phyloP scores from a whole-genome alignment of 2,888 invertebrate species.

The Synanthedon tipuliformis region DNA sequence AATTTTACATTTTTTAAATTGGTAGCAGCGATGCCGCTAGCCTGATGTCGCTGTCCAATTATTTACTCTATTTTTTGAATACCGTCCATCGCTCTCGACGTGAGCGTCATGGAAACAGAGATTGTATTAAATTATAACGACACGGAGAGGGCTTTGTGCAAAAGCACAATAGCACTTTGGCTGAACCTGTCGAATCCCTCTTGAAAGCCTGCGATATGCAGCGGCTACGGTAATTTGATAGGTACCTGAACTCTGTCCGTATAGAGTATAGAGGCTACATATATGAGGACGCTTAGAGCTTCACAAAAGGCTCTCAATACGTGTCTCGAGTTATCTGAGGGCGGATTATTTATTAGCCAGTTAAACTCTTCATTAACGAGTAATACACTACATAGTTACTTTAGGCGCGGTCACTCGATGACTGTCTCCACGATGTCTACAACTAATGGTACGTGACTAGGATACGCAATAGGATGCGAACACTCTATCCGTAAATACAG shows the following conservation, averaged over 20 bases:
- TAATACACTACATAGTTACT: too few relatives aligned
- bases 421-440: too few relatives aligned
- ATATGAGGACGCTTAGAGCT: too few relatives aligned
- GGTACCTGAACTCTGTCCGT: too few relatives aligned
- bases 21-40: not conserved
- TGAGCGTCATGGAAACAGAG: too few relatives aligned
- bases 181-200: not conserved
- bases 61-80: not conserved
- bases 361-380: too few relatives aligned
- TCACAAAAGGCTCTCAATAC: too few relatives aligned
- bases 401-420: too few relatives aligned
- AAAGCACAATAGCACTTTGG: not conserved
- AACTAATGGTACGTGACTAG: conserved; percentile 34
- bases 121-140: not conserved
- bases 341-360: too few relatives aligned
- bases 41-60: not conserved
- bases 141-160: not conserved
- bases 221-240: not conserved
- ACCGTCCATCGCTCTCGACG: not conserved
- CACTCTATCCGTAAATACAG: not conserved
- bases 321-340: too few relatives aligned
- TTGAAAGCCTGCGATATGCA: not conserved
- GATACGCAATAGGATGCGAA: conserved; percentile 19
- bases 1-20: conserved; percentile 1
- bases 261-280: too few relatives aligned